These are phyloP conservation scores for Mormyrus proboscirostris DNA, from an alignment of 2,797 vertebrate species.

Conservation along the genomic window DNA sequence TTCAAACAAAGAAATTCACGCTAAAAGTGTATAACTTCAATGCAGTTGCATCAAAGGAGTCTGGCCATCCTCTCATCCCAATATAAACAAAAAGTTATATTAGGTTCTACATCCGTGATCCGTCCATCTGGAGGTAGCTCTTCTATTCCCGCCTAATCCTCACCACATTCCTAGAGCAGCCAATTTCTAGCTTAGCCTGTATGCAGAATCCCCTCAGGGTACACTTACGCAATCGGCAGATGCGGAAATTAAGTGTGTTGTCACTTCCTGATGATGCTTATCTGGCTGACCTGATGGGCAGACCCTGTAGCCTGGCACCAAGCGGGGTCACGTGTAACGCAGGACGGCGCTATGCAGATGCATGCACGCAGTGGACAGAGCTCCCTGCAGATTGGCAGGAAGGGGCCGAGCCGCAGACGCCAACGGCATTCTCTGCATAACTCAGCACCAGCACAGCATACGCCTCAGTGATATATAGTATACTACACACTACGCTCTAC, in stretches of 20 bases:
- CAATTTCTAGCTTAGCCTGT: not conserved
- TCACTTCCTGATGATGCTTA: conserved; percentile 32
- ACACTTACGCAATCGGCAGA: not conserved
- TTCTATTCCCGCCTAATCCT: not conserved
- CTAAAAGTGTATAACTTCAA: not conserved
- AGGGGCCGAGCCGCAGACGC: not conserved
- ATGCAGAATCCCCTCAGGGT: not conserved
- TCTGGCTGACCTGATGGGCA: not conserved
- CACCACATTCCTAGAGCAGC: not conserved
- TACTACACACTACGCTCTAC: not conserved
- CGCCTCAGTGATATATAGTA: not conserved
- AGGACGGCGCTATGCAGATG: not conserved
- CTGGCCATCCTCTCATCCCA: not conserved
- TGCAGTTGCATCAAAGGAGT: not conserved
- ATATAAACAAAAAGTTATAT: not conserved
- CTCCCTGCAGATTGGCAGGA: conserved; percentile 1
- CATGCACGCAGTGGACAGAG: not conserved
- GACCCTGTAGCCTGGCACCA: conserved; percentile 11
- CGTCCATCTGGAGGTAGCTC: not conserved
- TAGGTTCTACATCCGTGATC: not conserved
- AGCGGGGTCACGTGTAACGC: conserved; percentile 10
- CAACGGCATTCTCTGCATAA: not conserved
- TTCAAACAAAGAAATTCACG: not conserved
- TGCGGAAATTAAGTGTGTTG: not conserved
- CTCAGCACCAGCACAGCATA: not conserved